phyloP scores from a whole-genome alignment of 1,140 invertebrate genomes.

The Drosophila sp. region DNA sequence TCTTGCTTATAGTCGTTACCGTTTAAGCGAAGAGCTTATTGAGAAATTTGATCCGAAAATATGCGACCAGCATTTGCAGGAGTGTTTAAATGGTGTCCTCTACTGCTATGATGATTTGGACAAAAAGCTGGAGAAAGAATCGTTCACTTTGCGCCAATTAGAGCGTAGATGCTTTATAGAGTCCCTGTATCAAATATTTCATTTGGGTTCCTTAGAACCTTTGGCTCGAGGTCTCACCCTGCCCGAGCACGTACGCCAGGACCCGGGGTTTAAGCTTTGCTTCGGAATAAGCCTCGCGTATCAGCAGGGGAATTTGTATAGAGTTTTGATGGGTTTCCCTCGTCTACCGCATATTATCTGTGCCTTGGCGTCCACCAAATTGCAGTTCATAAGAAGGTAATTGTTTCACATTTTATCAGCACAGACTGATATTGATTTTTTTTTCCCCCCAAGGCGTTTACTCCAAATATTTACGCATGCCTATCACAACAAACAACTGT shows the following conservation, averaged over 20 bases:
- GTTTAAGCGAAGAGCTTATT: constrained; percentile 84
- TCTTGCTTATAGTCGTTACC: constrained; percentile 87
- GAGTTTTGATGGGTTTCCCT: constrained; percentile 79
- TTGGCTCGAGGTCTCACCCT: constrained; percentile 83
- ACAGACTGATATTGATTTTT: constrained; percentile 34
- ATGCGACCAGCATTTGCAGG: constrained; percentile 85
- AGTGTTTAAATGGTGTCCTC: constrained; percentile 85
- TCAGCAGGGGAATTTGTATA: constrained; percentile 84
- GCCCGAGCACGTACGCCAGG: constrained; percentile 46
- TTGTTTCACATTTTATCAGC: not conserved
- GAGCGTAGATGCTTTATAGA: constrained; percentile 81
- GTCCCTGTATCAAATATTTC: constrained; percentile 85
- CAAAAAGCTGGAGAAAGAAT: constrained; percentile 31
- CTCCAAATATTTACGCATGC: constrained; percentile 84
- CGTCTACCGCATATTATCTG: constrained; percentile 83
- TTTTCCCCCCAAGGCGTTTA: constrained; percentile 77
- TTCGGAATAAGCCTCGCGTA: constrained; percentile 83
- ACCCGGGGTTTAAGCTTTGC: constrained; percentile 58
- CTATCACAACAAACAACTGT: constrained; percentile 84
- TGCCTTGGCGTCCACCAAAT: constrained; percentile 83
- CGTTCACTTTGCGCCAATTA: constrained; percentile 38
- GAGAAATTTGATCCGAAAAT: constrained; percentile 85
- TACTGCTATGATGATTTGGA: constrained; percentile 85
- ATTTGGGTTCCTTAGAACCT: constrained; percentile 83
- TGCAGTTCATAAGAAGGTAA: constrained; percentile 84